Percentiles rank a stretch among this genome's conserved stretches.
These are phyloP conservation scores for Australoheros scitulus DNA, from an alignment of 2,113 vertebrate genomes.

Conservation along the genomic window DNA sequence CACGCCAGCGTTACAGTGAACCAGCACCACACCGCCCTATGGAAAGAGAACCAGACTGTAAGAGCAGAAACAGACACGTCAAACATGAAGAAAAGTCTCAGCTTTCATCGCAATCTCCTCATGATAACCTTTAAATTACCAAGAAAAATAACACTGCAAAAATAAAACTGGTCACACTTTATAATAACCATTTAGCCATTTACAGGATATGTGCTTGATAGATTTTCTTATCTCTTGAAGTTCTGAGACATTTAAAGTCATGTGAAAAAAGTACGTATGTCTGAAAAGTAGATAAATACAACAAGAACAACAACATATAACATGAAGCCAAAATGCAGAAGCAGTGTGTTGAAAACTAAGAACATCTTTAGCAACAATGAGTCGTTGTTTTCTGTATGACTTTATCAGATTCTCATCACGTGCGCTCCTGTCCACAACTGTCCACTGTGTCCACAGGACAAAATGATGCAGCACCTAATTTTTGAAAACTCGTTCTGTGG, in stretches of 20 bases:
- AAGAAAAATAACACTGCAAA: background rate
- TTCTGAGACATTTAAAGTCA: background rate
- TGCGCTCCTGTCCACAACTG: too few species aligned
- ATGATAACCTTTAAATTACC: background rate
- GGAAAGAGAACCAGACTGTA: slow-evolving; percentile 30
- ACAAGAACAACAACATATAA: background rate
- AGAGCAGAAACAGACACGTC: background rate
- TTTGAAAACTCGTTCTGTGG: too few species aligned
- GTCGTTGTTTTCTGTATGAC: background rate
- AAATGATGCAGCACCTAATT: too few species aligned
- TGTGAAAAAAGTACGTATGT: background rate
- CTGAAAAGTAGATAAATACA: background rate
- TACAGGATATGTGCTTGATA: background rate
- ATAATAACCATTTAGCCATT: background rate
- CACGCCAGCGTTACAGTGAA: slow-evolving; percentile 97
- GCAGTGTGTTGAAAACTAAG: rapidly evolving
- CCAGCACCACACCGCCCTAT: slow-evolving; percentile 88
- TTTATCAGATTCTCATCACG: background rate
- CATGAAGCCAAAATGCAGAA: background rate
- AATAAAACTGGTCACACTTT: background rate
- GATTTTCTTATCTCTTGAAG: background rate
- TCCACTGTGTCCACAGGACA: too few species aligned
- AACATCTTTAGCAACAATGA: background rate
- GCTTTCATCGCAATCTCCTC: background rate
- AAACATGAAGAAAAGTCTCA: background rate